Base-by-base conservation (phyloP, 2,888 invertebrate genomes). In the Monopis laevigella region DNA sequence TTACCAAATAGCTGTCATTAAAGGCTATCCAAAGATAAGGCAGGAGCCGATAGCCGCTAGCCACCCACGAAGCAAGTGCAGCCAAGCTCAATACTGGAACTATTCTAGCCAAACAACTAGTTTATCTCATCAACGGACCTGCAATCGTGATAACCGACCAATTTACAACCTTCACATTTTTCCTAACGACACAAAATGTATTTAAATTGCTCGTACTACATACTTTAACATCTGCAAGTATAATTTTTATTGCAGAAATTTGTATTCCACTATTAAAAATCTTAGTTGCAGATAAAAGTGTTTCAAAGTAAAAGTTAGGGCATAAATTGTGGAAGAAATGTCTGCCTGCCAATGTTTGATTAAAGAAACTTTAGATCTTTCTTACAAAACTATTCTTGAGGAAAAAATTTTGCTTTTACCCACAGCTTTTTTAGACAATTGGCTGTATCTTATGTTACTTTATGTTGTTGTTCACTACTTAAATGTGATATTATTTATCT, bases 1-100 rank as follows among this genome's bases (percentile, higher is more conserved):
- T 72, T 74, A 72, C 72, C 65, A 57, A 74, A 73, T 68, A 69
- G 68, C 70, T 65, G 69, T 70, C 72, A 70, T 74, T 72, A 73
- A 62, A 59, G 56, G 54, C 50, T 52, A 67, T 65, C 59, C 52
- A 43, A 46, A 51, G 52, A 27, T 29, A 35, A 38, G 39, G 21
- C 28, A 29, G 18, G 28, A 39, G 40, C 38, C 35, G 32, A 42
- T 24, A 35, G 24, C 29, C 36, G 39, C 18, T 3, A 24, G 35
- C 32, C 42, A 40, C 41, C 27, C 39, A 39, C 28, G 26, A 27
- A 16, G 28, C 39, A 52, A 52, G 48, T 28, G n/a, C 10, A 45
- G 46, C 57, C 54, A 51, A 53, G 52, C 55, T 58, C 59, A 58
- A 63, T 65, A 65, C 64, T 61, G 62, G 63, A 55, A 59, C 60